Evolutionary conservation across 2,888 invertebrate species (phyloP), one percentile per base, ranked within the genome.

Genomic region (Patella ulyssiponensis): DNA sequence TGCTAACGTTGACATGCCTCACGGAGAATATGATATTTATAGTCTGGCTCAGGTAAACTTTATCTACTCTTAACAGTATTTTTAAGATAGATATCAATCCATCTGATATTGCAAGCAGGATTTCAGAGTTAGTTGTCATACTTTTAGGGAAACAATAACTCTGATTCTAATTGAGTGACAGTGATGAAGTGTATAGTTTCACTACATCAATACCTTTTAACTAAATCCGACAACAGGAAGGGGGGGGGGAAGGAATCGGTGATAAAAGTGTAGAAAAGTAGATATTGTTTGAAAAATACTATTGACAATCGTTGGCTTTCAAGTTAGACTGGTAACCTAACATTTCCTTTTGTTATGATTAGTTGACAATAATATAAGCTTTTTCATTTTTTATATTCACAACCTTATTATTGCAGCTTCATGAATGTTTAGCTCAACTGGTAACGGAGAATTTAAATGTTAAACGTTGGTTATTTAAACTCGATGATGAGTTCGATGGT

Each of bases 21-120:
- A 91, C 0, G 89, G 90, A 75, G 91, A 91, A 83, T 91, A 88
- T 79, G 91, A 91, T 83, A 86, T 92, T 11, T 91, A 91, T 81
- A 91, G 88, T 78, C 81, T 89, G 27, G 89, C 88, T n/a, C 91
- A 91, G 88, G 91, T 91, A 79, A 74, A 44, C 44, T 44, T 44
- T 9, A 44, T 44, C 44, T 9, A 44, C 9, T 44, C 44, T 44
- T 44, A 44, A 44, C 44, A 44, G 7, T 44, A 44, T 44, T 44
- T 44, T 44, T 44, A 44, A 44, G 7, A 0, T 7, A 44, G 44
- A 44, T 44, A 44, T 44, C 44, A 33, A 0, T 33, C 33, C 33
- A 4, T 33, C 33, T 33, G 33, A 5, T 5, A 33, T 33, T 33
- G 33, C 33, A 4, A 5, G 33, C 33, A 33, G 33, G 33, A 33